These are phyloP conservation scores for Isoperla grammatica DNA, from an alignment of 2,888 invertebrate genomes.

Conservation along the genomic window DNA sequence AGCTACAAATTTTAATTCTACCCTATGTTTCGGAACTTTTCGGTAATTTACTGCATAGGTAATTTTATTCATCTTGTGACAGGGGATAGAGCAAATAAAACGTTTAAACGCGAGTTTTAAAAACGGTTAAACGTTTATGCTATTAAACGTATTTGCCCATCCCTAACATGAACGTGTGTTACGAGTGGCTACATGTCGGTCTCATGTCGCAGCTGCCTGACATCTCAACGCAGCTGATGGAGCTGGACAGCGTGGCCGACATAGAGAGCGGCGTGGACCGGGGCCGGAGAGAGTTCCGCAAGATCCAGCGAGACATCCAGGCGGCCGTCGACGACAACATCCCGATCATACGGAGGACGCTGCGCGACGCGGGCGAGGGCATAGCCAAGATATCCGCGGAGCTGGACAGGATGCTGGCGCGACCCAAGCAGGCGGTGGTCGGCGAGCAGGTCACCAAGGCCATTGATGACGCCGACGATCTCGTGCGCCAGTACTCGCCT, in stretches of 20 bases:
- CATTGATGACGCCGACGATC: neutral
- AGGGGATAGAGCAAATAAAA: too few species aligned
- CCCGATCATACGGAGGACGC: neutral
- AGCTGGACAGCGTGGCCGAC: constrained; percentile 5
- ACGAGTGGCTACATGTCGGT: too few species aligned
- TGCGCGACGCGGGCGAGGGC: constrained; percentile 1
- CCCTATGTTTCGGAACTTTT: too few species aligned
- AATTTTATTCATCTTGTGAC: too few species aligned
- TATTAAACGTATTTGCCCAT: too few species aligned
- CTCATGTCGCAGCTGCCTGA: constrained; percentile 7
- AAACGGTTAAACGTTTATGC: too few species aligned
- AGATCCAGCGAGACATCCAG: constrained; percentile 3
- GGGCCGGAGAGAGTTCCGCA: neutral
- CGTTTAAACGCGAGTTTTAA: too few species aligned
- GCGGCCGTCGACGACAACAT: constrained; percentile 6
- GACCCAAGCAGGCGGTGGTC: neutral
- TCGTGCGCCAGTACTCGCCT: constrained; percentile 3
- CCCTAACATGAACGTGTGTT: too few species aligned
- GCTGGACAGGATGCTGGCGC: constrained; percentile 6
- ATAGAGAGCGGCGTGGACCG: neutral
- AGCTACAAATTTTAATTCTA: too few species aligned
- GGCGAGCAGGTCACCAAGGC: neutral
- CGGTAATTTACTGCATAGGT: too few species aligned
- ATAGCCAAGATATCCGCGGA: neutral
- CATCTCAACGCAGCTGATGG: constrained; percentile 4